These are phyloP conservation scores for Scaptomyza cyrtandrae DNA, from an alignment of 2,888 invertebrate species.

Conservation along the genomic window DNA sequence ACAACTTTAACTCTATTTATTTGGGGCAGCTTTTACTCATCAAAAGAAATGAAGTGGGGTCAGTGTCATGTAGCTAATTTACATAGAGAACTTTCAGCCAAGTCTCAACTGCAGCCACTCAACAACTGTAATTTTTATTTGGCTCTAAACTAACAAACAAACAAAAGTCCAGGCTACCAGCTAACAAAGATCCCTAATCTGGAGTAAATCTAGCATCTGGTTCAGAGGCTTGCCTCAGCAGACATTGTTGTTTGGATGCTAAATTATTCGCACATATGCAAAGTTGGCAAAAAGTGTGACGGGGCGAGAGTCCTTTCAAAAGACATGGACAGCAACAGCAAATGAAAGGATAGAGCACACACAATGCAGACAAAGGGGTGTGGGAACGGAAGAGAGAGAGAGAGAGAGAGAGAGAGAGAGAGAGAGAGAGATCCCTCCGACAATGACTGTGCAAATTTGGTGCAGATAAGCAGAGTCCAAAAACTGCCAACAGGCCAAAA, in stretches of 20 bases:
- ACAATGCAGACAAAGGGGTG: conserved; percentile 28
- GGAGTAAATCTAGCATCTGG: conserved; percentile 74
- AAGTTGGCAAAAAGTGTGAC: conserved; percentile 75
- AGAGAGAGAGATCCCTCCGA: conserved; percentile 32
- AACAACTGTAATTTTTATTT: conserved; percentile 75
- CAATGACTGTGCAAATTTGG: conserved; percentile 81
- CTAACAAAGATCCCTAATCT: conserved; percentile 80
- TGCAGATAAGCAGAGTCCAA: conserved; percentile 81
- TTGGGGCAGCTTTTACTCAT: conserved; percentile 24
- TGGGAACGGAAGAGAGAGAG: conserved; percentile 1
- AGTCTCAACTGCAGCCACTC: conserved; percentile 48
- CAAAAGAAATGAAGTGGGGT: conserved; percentile 22
- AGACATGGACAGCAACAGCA: conserved; percentile 37
- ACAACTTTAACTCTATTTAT: conserved; percentile 8
- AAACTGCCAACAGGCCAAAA: conserved; percentile 67
- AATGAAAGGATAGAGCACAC: conserved; percentile 50
- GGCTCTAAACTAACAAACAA: conserved; percentile 53
- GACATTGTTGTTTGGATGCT: conserved; percentile 45
- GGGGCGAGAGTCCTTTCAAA: conserved; percentile 28
- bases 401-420: conserved; percentile 6
- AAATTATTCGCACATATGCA: conserved; percentile 81
- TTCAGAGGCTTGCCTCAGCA: conserved; percentile 34
- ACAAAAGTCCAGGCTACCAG: conserved; percentile 51
- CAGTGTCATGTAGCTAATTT: conserved; percentile 43
- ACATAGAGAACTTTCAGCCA: conserved; percentile 34